Evolutionary conservation across 2,888 invertebrate species (phyloP), one percentile per base, ranked within the genome.

Genomic region (Synanthedon myopaeformis): DNA sequence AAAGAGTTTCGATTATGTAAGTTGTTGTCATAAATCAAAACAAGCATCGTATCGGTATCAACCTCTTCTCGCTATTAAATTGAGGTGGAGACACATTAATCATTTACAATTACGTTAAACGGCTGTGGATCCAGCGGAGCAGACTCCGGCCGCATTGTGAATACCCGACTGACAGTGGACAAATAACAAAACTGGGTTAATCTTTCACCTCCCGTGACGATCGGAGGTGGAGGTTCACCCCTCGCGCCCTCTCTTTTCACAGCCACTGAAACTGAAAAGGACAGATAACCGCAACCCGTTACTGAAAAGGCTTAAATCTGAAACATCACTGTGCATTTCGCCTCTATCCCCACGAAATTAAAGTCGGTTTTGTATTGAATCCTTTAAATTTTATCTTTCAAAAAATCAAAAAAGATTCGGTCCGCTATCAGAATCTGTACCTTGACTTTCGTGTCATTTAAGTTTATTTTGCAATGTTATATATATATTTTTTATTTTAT

Each of bases 131-230:
- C 78, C 77, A 77, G 70, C 69, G 72, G 72, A 75, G 74, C 72
- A 80, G 81, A 82, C 82, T 82, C 72, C 72, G 70, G 79, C 80
- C 80, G 79, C 82, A 83, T 84, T 84, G 86, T 85, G 84, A 84
- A 82, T 82, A 86, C 86, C 85, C 83, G 74, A 83, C 85, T 86
- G 86, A 84, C 86, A 86, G 83, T 86, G 86, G 86, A 87, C 86
- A 87, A 87, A 87, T 86, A 86, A 86, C 86, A 84, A 85, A 86
- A 87, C 86, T 87, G 82, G 86, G 86, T 87, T 87, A 87, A 87
- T 86, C 86, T 86, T 85, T 85, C 79, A 79, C 86, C 86, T 78
- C 86, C 86, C 84, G 79, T 72, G 58, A 72, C 62, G 70, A 60
- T 62, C 57, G 72, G 82, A 79, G 82, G 76, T 75, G 72, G 82